Base-by-base conservation (phyloP, 1,140 invertebrate genomes). In the Dolichoris vasculosae region DNA sequence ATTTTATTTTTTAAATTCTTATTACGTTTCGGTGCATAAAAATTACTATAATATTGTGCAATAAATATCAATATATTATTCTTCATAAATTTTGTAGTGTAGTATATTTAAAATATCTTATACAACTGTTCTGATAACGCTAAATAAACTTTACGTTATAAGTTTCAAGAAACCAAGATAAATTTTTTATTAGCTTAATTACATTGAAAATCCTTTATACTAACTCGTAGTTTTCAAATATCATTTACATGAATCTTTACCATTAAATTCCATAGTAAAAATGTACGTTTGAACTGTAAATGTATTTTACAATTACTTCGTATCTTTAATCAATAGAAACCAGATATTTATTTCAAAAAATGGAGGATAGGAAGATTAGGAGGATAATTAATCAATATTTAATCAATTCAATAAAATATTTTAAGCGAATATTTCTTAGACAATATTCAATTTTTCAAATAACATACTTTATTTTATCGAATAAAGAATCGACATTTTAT, bases 161-260 rank as follows among this genome's bases (percentile, higher is more conserved):
- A 51, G 11, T 51, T 51, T 2, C 48, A 13, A 51, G 48, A 59
- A 59, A 26, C 6, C 23, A 26, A 2, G 55, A 73, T 73, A 73
- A 73, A 38, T 40, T n/a, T 11, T 73, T 73, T 38, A 13, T 73
- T 38, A 8, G 23, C 4, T 43, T 73, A 73, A 73, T 73, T 43
- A 73, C 38, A 13, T 8, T 23, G 7, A 43, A 40, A 71, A 40
- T 43, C 13, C 26, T 73, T 43, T 43, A n/a, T 43, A 8, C 17
- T n/a, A n/a, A 20, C 20, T 43, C n/a, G n/a, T 13, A 40, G 40
- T 73, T 73, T 23, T n/a, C 38, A 43, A 73, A 73, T 43, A 73
- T 43, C 69, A 73, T 73, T n/a, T 43, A 73, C 43, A 43, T 9
- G 69, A 73, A 73, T 73, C 40, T 43, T 20, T 43, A 43, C 69